Conservation (phyloP, 53 echinoderm and acorn worm species). For the Echinometra lucunter region DNA sequence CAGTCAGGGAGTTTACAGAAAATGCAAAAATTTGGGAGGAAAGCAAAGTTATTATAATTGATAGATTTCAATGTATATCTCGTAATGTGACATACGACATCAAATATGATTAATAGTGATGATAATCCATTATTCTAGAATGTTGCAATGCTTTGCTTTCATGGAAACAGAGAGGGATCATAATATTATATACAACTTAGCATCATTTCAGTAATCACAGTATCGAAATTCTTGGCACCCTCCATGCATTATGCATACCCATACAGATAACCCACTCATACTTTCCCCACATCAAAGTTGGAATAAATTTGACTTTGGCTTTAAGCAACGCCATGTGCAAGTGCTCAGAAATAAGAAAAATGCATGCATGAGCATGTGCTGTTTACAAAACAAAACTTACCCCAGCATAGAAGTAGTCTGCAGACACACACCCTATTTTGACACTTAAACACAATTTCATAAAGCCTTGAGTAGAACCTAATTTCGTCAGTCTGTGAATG, state of each 20-base stretch:
- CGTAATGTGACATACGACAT: background rate
- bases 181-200: background rate
- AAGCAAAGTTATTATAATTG: too few species aligned
- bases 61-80: too few species aligned
- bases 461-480: too few species aligned
- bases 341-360: background rate
- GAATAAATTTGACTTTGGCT: background rate
- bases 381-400: background rate
- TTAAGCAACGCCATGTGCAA: background rate
- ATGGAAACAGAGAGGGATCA: background rate
- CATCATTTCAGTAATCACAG: background rate
- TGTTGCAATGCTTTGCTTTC: background rate
- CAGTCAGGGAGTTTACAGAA: background rate
- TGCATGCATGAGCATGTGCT: background rate
- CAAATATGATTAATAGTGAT: background rate
- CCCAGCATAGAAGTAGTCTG: background rate
- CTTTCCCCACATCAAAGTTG: background rate
- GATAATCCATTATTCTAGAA: background rate
- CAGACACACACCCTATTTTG: too few species aligned
- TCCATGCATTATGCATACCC: background rate
- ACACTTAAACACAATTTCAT: too few species aligned
- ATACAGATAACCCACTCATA: background rate
- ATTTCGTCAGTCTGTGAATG: too few species aligned
- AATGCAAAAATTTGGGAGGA: too few species aligned
- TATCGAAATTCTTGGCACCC: background rate